A percentile compares a stretch with the other conserved stretches of the same genome.
These are phyloP conservation scores for Chaetophractus vellerosus DNA, from an alignment of 2,797 vertebrate genomes.

Conservation along the genomic window DNA sequence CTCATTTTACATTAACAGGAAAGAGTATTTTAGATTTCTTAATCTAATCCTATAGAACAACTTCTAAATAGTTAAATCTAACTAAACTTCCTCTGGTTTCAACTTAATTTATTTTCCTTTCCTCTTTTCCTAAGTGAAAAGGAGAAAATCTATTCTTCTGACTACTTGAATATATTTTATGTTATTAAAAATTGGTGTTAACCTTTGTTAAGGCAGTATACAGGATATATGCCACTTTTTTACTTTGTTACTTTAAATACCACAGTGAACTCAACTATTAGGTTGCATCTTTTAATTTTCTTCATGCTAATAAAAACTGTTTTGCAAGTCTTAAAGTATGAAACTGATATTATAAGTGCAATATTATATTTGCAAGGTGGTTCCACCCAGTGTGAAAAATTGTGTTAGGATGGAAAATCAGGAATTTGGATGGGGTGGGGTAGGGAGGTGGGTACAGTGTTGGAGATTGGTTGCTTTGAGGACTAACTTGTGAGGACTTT, in stretches of 20 bases:
- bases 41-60: conserved; percentile 15
- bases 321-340: conserved; percentile 13
- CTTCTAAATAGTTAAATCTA: conserved; percentile 73
- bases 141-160: conserved; percentile 60
- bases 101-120: conserved; percentile 60
- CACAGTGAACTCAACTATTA: conserved; percentile 32
- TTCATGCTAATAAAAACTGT: conserved; percentile 13
- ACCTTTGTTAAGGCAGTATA: not conserved
- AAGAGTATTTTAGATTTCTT: conserved; percentile 61
- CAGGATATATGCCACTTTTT: not conserved
- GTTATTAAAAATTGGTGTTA: conserved; percentile 51
- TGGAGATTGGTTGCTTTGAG: conserved; percentile 4
- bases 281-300: conserved; percentile 58
- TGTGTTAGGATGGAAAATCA: not conserved
- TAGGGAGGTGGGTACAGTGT: not conserved
- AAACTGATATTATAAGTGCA: not conserved
- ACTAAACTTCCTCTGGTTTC: conserved; percentile 56
- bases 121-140: conserved; percentile 37
- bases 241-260: conserved; percentile 24
- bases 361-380: not conserved
- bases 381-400: not conserved
- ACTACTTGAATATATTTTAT: conserved; percentile 65
- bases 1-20: not conserved
- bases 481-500: not conserved
- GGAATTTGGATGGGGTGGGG: too few species aligned